A percentile compares a stretch with the other conserved stretches of the same genome.
Conservation (phyloP, 2,113 vertebrate species). For the Laterallus jamaicensis region DNA sequence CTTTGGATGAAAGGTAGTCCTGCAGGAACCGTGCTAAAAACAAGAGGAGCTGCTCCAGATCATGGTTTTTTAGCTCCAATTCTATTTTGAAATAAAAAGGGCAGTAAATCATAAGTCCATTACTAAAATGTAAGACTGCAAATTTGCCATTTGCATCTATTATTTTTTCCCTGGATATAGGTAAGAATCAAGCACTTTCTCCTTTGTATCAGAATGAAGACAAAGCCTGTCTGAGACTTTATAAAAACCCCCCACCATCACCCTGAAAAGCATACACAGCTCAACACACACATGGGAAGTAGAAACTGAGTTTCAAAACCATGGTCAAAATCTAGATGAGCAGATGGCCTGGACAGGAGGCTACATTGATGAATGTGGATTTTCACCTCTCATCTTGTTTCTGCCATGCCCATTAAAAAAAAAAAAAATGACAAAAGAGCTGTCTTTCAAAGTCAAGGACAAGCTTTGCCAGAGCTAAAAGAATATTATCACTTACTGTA, state of each 20-base stretch:
- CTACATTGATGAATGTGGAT: neutral
- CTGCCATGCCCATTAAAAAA: neutral
- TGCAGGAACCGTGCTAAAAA: neutral
- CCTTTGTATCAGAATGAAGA: neutral
- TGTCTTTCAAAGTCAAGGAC: neutral
- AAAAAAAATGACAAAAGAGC: neutral
- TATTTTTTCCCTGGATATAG: neutral
- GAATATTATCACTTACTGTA: neutral
- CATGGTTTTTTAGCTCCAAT: neutral
- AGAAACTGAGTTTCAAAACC: neutral
- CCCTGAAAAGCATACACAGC: neutral
- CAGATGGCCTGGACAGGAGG: neutral
- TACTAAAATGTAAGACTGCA: neutral
- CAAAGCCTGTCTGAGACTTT: neutral
- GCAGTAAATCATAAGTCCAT: neutral
- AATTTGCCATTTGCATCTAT: neutral
- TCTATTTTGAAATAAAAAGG: neutral
- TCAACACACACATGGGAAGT: neutral
- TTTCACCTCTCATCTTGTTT: neutral
- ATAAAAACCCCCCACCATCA: neutral
- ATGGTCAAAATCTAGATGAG: neutral
- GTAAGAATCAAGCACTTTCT: neutral
- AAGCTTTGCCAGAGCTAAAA: neutral
- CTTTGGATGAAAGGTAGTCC: neutral
- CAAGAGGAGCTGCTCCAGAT: neutral